A percentile compares a stretch with the other conserved stretches of the same genome.
Evolutionary conservation across 2,797 vertebrate species (phyloP).

Genomic region (Anableps anableps): DNA sequence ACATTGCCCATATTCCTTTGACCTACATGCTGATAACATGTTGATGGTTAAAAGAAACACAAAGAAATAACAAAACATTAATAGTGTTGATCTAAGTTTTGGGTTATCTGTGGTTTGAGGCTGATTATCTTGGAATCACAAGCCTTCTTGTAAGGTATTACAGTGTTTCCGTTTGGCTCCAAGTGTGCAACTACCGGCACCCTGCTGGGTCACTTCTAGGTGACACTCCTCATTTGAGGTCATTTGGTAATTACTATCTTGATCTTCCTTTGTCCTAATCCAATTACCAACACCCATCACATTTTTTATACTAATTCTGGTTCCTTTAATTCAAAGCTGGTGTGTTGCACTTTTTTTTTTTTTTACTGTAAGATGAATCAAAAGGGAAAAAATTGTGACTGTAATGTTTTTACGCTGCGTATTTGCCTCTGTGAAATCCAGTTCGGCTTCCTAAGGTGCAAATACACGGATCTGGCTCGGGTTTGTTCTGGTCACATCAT

Average conservation of each 20-base stretch:
- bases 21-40: not conserved
- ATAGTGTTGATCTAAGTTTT: not conserved
- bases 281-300: conserved; percentile 65
- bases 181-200: conserved; percentile 30
- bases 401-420: not conserved
- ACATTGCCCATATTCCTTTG: not conserved
- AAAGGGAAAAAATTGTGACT: not conserved
- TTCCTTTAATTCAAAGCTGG: conserved; percentile 6
- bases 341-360: not conserved
- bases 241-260: conserved; percentile 57
- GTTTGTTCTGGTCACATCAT: conserved; percentile 74
- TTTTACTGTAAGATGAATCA: not conserved
- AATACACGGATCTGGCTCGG: conserved; percentile 38
- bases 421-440: not conserved
- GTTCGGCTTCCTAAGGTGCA: conserved; percentile 23
- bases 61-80: not conserved
- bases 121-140: conserved; percentile 44
- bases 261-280: conserved; percentile 70
- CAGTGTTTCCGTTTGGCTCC: conserved; percentile 46
- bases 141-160: conserved; percentile 40
- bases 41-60: not conserved
- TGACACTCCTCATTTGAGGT: conserved; percentile 58
- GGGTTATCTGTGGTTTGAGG: conserved; percentile 17
- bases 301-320: conserved; percentile 42
- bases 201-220: conserved; percentile 58